Percentiles rank a stretch among this genome's conserved stretches.
These are phyloP conservation scores for Caenorhabditis auriculariae DNA, from an alignment of 2,888 invertebrate genomes.

Conservation along the genomic window DNA sequence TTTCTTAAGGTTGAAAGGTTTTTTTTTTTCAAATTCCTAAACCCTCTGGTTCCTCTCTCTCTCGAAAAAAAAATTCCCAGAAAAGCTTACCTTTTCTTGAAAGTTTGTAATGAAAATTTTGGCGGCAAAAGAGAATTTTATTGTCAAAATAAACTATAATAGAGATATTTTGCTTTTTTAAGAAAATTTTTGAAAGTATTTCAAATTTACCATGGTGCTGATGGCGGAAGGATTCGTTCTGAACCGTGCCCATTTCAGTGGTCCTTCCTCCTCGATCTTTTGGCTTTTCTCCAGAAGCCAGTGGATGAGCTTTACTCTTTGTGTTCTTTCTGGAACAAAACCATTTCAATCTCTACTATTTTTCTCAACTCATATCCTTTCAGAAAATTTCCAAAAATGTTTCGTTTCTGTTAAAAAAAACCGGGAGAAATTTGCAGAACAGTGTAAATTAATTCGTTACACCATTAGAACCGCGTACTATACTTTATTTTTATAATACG, in stretches of 20 bases:
- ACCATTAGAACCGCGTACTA: conserved; percentile 14
- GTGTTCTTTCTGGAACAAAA: conserved; percentile 9
- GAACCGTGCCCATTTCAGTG: conserved; percentile 11
- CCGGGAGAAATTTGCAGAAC: not conserved
- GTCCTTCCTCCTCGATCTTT: conserved; percentile 40
- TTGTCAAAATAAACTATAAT: too few species aligned
- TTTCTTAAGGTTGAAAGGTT: too few species aligned
- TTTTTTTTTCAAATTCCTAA: too few species aligned
- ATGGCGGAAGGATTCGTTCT: conserved; percentile 13
- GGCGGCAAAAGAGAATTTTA: too few species aligned
- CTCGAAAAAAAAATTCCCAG: too few species aligned
- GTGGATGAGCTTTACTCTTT: conserved; percentile 26
- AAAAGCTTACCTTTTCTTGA: too few species aligned
- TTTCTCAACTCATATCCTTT: not conserved
- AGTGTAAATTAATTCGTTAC: conserved; percentile 1
- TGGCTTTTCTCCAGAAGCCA: conserved; percentile 17
- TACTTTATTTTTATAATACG: not conserved
- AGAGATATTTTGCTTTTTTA: not conserved
- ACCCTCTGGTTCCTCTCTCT: too few species aligned
- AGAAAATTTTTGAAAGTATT: not conserved
- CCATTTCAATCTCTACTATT: not conserved
- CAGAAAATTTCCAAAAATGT: not conserved
- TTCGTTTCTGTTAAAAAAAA: not conserved
- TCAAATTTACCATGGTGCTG: conserved; percentile 2
- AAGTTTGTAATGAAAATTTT: too few species aligned